A percentile compares a stretch with the other conserved stretches of the same genome.
Evolutionary conservation across 2,888 invertebrate genomes (phyloP).

Genomic region (Caenorhabditis uteleia): DNA sequence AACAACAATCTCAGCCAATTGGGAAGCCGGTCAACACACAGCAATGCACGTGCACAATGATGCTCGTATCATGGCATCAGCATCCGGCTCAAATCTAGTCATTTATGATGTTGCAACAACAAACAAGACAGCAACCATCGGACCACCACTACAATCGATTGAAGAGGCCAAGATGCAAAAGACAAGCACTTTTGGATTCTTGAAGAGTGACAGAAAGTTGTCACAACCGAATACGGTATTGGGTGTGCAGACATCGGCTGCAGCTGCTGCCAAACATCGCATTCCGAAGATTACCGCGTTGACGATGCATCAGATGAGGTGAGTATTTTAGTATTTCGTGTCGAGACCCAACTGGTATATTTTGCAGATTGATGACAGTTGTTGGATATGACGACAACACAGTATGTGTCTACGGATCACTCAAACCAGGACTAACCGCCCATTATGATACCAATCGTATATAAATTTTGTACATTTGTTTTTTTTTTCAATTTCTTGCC

Average conservation of each 20-base stretch:
- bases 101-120: slow-evolving; percentile 22
- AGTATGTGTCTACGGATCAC: slow-evolving; percentile 31
- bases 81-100: slow-evolving; percentile 6
- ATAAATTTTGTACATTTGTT: too few species aligned
- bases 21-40: slow-evolving; percentile 7
- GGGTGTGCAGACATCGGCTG: neutral
- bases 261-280: too few species aligned
- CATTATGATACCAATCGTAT: slow-evolving; percentile 26
- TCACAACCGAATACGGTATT: slow-evolving; percentile 5
- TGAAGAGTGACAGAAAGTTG: slow-evolving; percentile 12
- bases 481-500: too few species aligned
- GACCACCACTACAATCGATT: neutral
- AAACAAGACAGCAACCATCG: slow-evolving; percentile 11
- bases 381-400: slow-evolving; percentile 34
- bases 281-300: slow-evolving; percentile 24
- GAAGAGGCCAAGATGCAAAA: slow-evolving; percentile 1
- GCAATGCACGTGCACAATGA: slow-evolving; percentile 28
- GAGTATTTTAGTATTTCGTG: neutral
- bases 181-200: slow-evolving; percentile 13
- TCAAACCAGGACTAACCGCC: slow-evolving; percentile 21
- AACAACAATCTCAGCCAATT: slow-evolving; percentile 12
- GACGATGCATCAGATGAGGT: slow-evolving; percentile 44
- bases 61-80: slow-evolving; percentile 17
- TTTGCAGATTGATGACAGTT: slow-evolving; percentile 33
- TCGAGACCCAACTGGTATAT: neutral